Percentiles rank a stretch among this genome's conserved stretches.
Evolutionary conservation across 2,888 invertebrate species (phyloP).

Genomic region (Dolichomitus sp.): DNA sequence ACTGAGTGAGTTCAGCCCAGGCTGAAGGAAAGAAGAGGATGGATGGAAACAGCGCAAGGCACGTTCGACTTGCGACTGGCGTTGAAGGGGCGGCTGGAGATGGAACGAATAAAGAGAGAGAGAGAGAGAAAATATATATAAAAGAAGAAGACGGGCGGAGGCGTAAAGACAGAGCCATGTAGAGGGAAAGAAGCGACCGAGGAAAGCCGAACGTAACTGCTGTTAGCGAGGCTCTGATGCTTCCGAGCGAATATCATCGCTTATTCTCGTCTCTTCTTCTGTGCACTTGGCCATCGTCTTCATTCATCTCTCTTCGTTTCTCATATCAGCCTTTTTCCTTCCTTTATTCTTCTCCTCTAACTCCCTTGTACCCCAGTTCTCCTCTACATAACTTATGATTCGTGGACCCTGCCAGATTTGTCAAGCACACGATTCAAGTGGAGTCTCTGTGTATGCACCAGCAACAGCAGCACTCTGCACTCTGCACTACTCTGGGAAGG

Average conservation of each 20-base stretch:
- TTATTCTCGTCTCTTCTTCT: conserved; percentile 26
- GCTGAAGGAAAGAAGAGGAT: conserved; percentile 2
- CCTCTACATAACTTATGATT: conserved; percentile 39
- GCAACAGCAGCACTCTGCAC: conserved; percentile 17
- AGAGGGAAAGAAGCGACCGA: neutral
- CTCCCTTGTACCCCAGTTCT: neutral
- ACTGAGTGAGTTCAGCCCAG: neutral
- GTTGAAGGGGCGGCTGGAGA: conserved; percentile 20
- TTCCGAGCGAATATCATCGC: conserved; percentile 15
- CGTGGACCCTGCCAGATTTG: conserved; percentile 30
- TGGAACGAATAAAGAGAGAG: conserved; percentile 57
- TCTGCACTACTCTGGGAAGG: neutral
- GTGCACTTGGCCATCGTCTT: neutral
- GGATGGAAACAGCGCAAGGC: conserved; percentile 10
- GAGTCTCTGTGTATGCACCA: conserved; percentile 2
- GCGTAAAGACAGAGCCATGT: neutral
- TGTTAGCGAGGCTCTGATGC: conserved; percentile 22
- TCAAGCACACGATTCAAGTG: conserved; percentile 23
- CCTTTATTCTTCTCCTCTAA: neutral
- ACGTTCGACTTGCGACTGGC: conserved; percentile 6
- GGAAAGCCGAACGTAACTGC: conserved; percentile 28
- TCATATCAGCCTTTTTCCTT: neutral
- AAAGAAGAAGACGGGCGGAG: conserved; percentile 12
- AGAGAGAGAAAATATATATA: conserved; percentile 52
- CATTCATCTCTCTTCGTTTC: neutral